These are phyloP conservation scores for Oithona nana DNA, from an alignment of 2,888 invertebrate genomes.

Conservation along the genomic window DNA sequence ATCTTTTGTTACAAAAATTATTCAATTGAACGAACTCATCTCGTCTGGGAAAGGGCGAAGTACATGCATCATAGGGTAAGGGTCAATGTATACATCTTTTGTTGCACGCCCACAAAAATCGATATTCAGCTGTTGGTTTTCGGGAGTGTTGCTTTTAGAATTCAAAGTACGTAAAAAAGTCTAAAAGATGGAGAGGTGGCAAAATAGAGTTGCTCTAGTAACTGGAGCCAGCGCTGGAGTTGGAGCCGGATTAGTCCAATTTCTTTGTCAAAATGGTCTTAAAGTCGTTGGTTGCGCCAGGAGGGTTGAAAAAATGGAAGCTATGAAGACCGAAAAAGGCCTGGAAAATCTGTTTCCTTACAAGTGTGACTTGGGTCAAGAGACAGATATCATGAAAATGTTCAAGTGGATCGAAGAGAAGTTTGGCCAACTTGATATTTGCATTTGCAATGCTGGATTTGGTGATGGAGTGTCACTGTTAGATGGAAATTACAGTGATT, in stretches of 20 bases:
- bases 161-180: too few species aligned
- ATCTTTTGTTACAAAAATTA: too few species aligned
- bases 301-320: slow-evolving; percentile 32
- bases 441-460: slow-evolving; percentile 28
- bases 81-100: too few species aligned
- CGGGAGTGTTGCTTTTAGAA: too few species aligned
- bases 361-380: slow-evolving; percentile 24
- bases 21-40: too few species aligned
- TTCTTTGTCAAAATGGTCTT: slow-evolving; percentile 29
- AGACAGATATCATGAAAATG: slow-evolving; percentile 26
- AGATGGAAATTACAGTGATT: slow-evolving; percentile 17
- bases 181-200: slow-evolving; percentile 37
- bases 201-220: slow-evolving; percentile 40
- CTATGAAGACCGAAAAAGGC: slow-evolving; percentile 21
- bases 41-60: too few species aligned
- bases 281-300: slow-evolving; percentile 36
- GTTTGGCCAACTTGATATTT: slow-evolving; percentile 26
- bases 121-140: too few species aligned
- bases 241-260: slow-evolving; percentile 32
- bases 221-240: slow-evolving; percentile 45
- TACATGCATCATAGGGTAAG: too few species aligned
- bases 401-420: slow-evolving; percentile 24
- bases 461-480: slow-evolving; percentile 24
- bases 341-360: slow-evolving; percentile 12
- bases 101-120: too few species aligned